These are phyloP conservation scores for Callorhinus ursinus DNA, from an alignment of 2,113 vertebrate genomes.

Conservation along the genomic window DNA sequence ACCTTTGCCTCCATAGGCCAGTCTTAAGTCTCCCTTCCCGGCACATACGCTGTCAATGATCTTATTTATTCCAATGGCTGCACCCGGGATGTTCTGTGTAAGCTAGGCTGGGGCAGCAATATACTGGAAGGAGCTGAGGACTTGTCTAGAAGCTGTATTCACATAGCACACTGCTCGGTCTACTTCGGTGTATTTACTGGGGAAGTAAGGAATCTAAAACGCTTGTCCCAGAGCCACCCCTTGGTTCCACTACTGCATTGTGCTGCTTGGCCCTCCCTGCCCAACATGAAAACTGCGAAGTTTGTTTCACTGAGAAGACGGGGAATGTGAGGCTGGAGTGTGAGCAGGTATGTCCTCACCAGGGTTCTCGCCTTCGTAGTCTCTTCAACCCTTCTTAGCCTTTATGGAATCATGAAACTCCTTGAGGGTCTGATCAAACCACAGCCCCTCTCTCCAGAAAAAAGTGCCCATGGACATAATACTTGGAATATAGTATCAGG, in stretches of 20 bases:
- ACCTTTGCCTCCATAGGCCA: background rate
- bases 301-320: background rate
- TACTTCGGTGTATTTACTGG: background rate
- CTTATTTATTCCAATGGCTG: background rate
- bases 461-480: background rate
- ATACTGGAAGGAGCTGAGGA: background rate
- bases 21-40: background rate
- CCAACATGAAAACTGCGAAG: background rate
- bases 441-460: background rate
- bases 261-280: background rate
- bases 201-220: background rate
- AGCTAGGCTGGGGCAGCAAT: background rate
- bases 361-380: background rate
- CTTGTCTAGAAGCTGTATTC: background rate
- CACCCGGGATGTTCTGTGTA: background rate
- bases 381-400: background rate
- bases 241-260: too few species aligned
- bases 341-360: background rate
- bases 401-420: background rate
- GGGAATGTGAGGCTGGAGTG: background rate
- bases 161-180: background rate
- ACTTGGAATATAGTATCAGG: background rate
- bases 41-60: background rate
- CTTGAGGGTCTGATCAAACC: background rate
- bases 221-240: background rate